Base-by-base conservation (phyloP, 2,888 invertebrate species). In the Andrena minutula region DNA sequence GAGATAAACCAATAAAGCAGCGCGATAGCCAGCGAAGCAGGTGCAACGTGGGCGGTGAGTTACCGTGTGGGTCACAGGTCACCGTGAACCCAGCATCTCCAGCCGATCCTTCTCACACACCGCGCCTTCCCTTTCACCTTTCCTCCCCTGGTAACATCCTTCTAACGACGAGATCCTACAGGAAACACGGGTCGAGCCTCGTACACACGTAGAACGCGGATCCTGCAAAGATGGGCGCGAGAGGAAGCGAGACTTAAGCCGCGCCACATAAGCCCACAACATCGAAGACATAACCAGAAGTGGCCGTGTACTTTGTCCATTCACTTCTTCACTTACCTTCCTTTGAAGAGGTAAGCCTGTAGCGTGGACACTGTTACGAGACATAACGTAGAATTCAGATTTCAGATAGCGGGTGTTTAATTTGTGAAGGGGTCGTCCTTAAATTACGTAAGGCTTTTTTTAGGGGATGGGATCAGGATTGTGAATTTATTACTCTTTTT, bases 21-120 rank as follows among this genome's bases (percentile, higher is more conserved):
- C 83, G 73, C 86, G 90, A 91, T 90, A 89, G 80, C 86, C 83
- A 82, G 86, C 76, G 86, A 90, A 90, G 92, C 92, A 92, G 92
- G 92, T 92, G 92, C 91, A 91, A 92, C 92, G 92, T 92, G 91
- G 92, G 92, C 92, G 92, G 90, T 91, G 92, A 91, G 89, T 91
- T 91, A 91, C 89, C 88, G 90, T 88, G 76, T 60, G 83, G 91
- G 91, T 92, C 92, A 90, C 64, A 85, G 92, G 91, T 92, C 90
- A 91, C 83, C 83, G 76, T 81, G 88, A 83, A 86, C 86, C 86
- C 86, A 84, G 81, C 86, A 86, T 90, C 90, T 86, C 83, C 89
- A 10, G 81, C 89, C 88, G 90, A 91, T 91, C 90, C 90, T 89
- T 88, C 89, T 90, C 89, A 82, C 83, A 87, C 79, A 75, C 85